Evolutionary conservation across 2,888 invertebrate genomes (phyloP), one percentile per base, ranked within the genome.

Genomic region (Brenthis daphne): DNA sequence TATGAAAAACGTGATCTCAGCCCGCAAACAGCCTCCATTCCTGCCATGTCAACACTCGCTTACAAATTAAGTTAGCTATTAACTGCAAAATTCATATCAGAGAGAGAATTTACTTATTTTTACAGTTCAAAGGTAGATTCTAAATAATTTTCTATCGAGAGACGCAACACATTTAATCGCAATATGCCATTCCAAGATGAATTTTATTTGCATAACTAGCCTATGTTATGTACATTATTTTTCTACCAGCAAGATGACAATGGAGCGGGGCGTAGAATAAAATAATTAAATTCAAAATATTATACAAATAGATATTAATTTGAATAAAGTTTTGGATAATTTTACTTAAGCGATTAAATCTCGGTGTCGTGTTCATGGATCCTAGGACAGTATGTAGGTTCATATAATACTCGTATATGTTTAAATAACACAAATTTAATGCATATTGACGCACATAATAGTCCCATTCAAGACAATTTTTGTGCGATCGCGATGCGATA

Each of bases 311-410:
- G 43, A 37, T 55, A 47, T 65, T 47, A 48, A 20, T 50, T 68
- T 64, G 48, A 64, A 64, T 54, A 60, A 61, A 67, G 55, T 71
- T 73, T 71, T 73, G 65, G 73, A 73, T 73, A 67, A 69, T 71
- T 71, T 73, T 73, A 73, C 69, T 58, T 56, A 57, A 58, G 57
- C 56, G 56, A 69, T 53, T 50, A 50, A 20, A 51, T 55, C 24
- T 64, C 33, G 61, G 55, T 61, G 61, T 48, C 51, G 47, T 47
- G 61, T 63, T 11, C 37, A 63, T 63, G 61, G 29, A 61, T 61
- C 61, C 50, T 51, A 56, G 50, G 33, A 57, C 50, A 37, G 29
- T 50, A 51, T 53, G 20, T 51, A 64, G 51, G 47, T 50, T 50
- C 60, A 60, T 50, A 33, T 58, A 60, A 61, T 65, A 56, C 54